Evolutionary conservation across 1,140 invertebrate species (phyloP), one percentile per base, ranked within the genome.

Genomic region (Eupristina koningsbergeri): DNA sequence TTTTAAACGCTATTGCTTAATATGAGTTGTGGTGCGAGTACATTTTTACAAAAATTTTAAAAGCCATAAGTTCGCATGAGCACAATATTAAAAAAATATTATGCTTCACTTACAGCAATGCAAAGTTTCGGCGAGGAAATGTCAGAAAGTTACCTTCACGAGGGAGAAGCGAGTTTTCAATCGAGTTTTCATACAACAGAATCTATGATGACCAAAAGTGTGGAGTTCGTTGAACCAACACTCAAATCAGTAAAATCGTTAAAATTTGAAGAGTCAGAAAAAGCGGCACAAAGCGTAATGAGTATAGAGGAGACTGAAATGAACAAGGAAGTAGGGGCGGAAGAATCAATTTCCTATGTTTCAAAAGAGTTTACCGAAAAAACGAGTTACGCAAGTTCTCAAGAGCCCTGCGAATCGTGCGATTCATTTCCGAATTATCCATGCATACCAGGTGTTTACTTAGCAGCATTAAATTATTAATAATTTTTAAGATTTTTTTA

Each of bases 371-470:
- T 63, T 34, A 34, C 22, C 31, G 31, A n/a, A 1, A 45, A 67
- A 22, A 71, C 31, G 26, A 26, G 22, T 53, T 58, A 34, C 15
- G 74, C 69, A 29, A 47, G 63, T 31, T 41, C 34, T 1, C 17
- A 26, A 0, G 1, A 41, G 34, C 13, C 3, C 3, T 45, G 50
- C 31, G 34, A 71, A 13, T 29, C 29, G 1, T 29, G 53, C 50
- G 77, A 74, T 9, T 13, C 58, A 0, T 9, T n/a, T 15, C 8
- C 53, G 15, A 5, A 45, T 31, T 84, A 76, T 34, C 79, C 84
- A 0, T 50, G 81, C 75, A 83, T 91, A 45, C 90, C 91, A 84
- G 91, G 91, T 91, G 22, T 34, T 41, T 74, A 63, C 47, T 41
- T 31, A 69, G 5, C 53, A 78, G 0, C 50, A 64, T 64, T 64